phyloP scores from a whole-genome alignment of 1,140 invertebrate species.

The Pogonognathellus flavescens region DNA sequence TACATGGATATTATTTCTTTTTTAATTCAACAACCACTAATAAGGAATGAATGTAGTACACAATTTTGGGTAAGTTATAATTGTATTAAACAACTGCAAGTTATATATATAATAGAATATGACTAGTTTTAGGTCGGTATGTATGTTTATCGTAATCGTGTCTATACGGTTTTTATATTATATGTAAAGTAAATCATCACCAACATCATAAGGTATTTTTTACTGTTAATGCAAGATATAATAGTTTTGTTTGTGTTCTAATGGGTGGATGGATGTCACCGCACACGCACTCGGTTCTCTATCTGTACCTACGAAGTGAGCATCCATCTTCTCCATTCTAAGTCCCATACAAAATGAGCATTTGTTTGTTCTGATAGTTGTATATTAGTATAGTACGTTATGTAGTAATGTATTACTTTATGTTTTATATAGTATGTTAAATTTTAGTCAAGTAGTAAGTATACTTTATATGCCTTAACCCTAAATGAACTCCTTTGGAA shows the following conservation, averaged over 20 bases:
- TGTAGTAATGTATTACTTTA: conserved; percentile 5
- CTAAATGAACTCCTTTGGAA: conserved; percentile 33
- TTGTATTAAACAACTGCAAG: too few relatives aligned
- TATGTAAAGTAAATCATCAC: conserved; percentile 23
- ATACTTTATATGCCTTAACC: conserved; percentile 35
- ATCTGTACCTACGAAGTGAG: conserved; percentile 38
- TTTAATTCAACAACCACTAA: background rate
- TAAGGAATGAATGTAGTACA: conserved; percentile 1
- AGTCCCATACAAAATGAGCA: conserved; percentile 62
- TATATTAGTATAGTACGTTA: conserved; percentile 33
- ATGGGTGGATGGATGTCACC: conserved; percentile 42
- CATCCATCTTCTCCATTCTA: conserved; percentile 39
- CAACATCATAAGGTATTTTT: conserved; percentile 28
- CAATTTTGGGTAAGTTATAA: background rate
- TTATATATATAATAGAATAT: too few relatives aligned
- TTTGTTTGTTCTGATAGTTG: conserved; percentile 56
- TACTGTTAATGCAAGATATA: conserved; percentile 29
- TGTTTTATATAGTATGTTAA: background rate
- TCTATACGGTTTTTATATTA: background rate
- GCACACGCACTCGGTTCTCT: conserved; percentile 39
- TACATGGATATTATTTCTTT: conserved; percentile 7
- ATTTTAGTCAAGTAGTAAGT: conserved; percentile 13
- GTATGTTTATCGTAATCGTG: background rate
- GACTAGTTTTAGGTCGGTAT: conserved; percentile 1
- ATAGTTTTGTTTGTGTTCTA: conserved; percentile 33